These are phyloP conservation scores for Helicoverpa armigera DNA, from an alignment of 1,140 invertebrate species.

Conservation along the genomic window DNA sequence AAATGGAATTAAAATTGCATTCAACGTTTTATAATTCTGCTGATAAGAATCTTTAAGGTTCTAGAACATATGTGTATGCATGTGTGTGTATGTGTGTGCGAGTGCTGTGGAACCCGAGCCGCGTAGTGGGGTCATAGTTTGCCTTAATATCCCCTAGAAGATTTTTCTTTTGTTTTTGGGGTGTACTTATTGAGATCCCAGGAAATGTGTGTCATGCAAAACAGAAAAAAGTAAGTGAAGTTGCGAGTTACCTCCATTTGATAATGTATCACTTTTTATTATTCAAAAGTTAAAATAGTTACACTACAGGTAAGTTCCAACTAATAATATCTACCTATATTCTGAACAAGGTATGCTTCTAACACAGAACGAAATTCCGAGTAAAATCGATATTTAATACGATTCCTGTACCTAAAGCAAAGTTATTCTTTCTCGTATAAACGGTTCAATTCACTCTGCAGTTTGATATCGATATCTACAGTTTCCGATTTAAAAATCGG, in stretches of 20 bases:
- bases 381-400: no score
- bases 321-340: no score
- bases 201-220: neutral
- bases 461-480: neutral
- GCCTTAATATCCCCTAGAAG: neutral
- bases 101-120: neutral
- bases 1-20: constrained; percentile 11
- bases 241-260: no score
- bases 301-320: no score
- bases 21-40: constrained; percentile 3
- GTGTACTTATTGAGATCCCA: neutral
- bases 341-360: no score
- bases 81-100: neutral
- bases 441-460: neutral
- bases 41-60: no score
- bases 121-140: neutral
- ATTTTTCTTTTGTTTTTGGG: neutral
- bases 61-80: neutral
- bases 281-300: no score
- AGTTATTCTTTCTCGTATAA: neutral
- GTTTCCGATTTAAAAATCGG: neutral
- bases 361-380: no score
- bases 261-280: no score
- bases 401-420: no score
- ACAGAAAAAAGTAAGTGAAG: no score